Percentiles rank a stretch among this genome's conserved stretches.
Evolutionary conservation across 2,888 invertebrate genomes (phyloP).

Genomic region (Lycocerus yunnanus): DNA sequence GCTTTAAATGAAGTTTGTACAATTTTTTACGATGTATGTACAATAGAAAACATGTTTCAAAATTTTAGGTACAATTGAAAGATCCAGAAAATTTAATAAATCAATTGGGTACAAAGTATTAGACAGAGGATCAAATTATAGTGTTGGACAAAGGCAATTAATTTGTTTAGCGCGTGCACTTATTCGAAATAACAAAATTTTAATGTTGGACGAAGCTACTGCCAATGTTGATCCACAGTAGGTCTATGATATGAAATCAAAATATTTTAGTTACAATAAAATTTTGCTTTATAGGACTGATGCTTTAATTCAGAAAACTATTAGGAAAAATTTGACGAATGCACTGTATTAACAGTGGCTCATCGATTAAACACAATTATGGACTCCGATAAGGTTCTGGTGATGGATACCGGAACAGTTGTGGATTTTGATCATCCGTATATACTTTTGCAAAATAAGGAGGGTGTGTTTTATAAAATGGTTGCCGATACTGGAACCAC

Average conservation of each 20-base stretch:
- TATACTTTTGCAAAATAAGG: constrained; percentile 63
- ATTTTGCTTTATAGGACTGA: constrained; percentile 65
- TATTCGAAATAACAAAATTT: constrained; percentile 78
- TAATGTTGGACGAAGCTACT: constrained; percentile 91
- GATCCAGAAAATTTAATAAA: constrained; percentile 64
- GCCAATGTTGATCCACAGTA: constrained; percentile 90
- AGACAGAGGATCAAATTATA: constrained; percentile 81
- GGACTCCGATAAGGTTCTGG: constrained; percentile 87
- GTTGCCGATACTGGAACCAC: constrained; percentile 69
- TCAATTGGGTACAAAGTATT: constrained; percentile 71
- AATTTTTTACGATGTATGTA: not conserved
- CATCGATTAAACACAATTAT: constrained; percentile 90
- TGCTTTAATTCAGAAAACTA: constrained; percentile 80
- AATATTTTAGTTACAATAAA: not conserved
- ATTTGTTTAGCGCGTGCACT: constrained; percentile 90
- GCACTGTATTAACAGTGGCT: constrained; percentile 88
- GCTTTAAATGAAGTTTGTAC: constrained; percentile 71
- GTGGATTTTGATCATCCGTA: constrained; percentile 76
- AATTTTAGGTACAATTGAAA: constrained; percentile 72
- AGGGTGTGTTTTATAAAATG: constrained; percentile 70
- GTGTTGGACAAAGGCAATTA: constrained; percentile 88
- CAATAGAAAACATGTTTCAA: not conserved
- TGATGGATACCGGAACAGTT: constrained; percentile 81
- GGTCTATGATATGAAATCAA: constrained; percentile 44
- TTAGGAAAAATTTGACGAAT: constrained; percentile 77